Percentiles rank a stretch among this genome's conserved stretches.
These are phyloP conservation scores for Notothenia coriiceps DNA, from an alignment of 2,113 vertebrate species.

Conservation along the genomic window DNA sequence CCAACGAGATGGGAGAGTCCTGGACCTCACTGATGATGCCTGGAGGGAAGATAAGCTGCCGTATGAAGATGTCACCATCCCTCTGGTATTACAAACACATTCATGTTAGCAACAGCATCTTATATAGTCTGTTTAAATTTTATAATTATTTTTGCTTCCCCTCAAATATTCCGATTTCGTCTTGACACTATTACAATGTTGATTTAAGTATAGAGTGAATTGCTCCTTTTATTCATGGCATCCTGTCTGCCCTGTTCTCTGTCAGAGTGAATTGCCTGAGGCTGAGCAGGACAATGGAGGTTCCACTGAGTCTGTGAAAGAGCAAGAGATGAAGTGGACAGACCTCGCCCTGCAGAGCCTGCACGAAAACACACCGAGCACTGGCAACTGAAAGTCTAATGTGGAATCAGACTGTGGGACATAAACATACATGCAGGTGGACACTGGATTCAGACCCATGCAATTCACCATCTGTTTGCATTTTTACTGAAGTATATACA, in stretches of 20 bases:
- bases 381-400: constrained; percentile 79
- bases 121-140: background rate
- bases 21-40: constrained; percentile 96
- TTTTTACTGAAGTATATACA: background rate
- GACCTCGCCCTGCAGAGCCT: constrained; percentile 95
- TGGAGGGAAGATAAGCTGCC: constrained; percentile 97
- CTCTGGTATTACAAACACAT: constrained; percentile 85
- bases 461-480: background rate
- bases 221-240: background rate
- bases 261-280: constrained; percentile 95
- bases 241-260: constrained; percentile 2
- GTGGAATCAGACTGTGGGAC: constrained; percentile 1
- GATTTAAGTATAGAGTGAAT: background rate
- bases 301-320: constrained; percentile 96
- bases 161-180: background rate
- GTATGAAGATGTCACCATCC: constrained; percentile 96
- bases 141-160: background rate
- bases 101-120: background rate
- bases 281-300: constrained; percentile 98
- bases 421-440: background rate
- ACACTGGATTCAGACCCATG: background rate
- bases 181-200: background rate
- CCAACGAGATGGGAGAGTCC: constrained; percentile 94
- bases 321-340: constrained; percentile 99
- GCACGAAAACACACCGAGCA: constrained; percentile 92